phyloP scores from a whole-genome alignment of 2,113 vertebrate genomes.

The Lathamus discolor region DNA sequence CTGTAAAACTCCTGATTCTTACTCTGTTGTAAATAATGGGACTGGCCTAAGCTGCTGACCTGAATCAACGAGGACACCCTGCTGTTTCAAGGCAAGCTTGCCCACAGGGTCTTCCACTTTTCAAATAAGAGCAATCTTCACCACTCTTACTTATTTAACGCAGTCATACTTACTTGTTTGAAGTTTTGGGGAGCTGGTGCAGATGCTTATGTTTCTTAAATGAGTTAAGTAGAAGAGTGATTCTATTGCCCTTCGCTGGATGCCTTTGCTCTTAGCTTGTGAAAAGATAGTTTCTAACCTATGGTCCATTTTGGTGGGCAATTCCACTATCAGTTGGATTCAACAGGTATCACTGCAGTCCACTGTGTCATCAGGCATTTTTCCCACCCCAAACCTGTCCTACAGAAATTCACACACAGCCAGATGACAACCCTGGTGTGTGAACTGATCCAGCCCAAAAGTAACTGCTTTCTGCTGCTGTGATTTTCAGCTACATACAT shows the following conservation, averaged over 20 bases:
- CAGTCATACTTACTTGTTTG: background rate
- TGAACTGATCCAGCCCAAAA: background rate
- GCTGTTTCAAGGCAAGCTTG: background rate
- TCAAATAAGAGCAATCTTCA: background rate
- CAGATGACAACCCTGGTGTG: background rate
- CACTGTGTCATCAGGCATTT: background rate
- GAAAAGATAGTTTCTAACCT: background rate
- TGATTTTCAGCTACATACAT: background rate
- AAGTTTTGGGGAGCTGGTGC: background rate
- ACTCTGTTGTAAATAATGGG: background rate
- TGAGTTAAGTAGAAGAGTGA: no score
- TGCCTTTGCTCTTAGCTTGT: background rate
- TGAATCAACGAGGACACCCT: fast-evolving
- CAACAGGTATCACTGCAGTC: background rate
- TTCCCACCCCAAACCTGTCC: background rate
- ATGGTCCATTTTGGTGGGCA: background rate
- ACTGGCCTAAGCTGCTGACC: background rate
- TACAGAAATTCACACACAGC: background rate
- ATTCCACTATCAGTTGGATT: background rate
- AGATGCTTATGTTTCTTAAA: background rate
- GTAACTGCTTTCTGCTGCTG: background rate
- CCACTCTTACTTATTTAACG: background rate
- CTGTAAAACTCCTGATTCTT: fast-evolving
- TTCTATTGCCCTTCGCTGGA: background rate
- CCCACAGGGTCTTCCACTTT: background rate